A percentile compares a stretch with the other conserved stretches of the same genome.
phyloP scores from a whole-genome alignment of 2,797 vertebrate species.

The Microctenopoma lineatum region DNA sequence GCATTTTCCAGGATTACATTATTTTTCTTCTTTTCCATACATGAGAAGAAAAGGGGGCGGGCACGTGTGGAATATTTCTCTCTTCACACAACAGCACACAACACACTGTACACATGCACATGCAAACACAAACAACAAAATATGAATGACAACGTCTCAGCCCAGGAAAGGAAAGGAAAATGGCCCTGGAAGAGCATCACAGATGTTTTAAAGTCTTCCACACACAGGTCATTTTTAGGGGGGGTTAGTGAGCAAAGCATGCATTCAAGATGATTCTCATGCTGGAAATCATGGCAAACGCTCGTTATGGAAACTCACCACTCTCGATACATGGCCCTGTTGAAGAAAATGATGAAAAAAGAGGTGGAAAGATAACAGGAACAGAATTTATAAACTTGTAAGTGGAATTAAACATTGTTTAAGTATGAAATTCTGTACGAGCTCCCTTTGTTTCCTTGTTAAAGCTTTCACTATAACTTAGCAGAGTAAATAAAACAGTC shows the following conservation, averaged over 20 bases:
- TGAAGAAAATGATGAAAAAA: constrained; percentile 59
- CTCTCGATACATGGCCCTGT: constrained; percentile 84
- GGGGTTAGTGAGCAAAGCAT: constrained; percentile 79
- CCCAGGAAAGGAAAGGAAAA: constrained; percentile 28
- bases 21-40: constrained; percentile 1
- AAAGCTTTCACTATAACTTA: constrained; percentile 10
- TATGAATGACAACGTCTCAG: constrained; percentile 23
- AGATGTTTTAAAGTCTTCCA: constrained; percentile 14
- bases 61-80: constrained; percentile 7
- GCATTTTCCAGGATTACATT: constrained; percentile 34
- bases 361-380: constrained; percentile 68
- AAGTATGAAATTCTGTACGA: not conserved
- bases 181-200: not conserved
- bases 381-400: constrained; percentile 54
- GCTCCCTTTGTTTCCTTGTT: not conserved
- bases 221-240: constrained; percentile 41
- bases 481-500: constrained; percentile 14
- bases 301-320: constrained; percentile 82
- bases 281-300: constrained; percentile 65
- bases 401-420: not conserved
- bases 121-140: constrained; percentile 50
- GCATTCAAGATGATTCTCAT: constrained; percentile 76
- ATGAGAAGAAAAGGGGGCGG: not conserved
- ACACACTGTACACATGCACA: constrained; percentile 37
- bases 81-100: constrained; percentile 17